These are phyloP conservation scores for Schizotus pectinicornis DNA, from an alignment of 2,888 invertebrate genomes.

Conservation along the genomic window DNA sequence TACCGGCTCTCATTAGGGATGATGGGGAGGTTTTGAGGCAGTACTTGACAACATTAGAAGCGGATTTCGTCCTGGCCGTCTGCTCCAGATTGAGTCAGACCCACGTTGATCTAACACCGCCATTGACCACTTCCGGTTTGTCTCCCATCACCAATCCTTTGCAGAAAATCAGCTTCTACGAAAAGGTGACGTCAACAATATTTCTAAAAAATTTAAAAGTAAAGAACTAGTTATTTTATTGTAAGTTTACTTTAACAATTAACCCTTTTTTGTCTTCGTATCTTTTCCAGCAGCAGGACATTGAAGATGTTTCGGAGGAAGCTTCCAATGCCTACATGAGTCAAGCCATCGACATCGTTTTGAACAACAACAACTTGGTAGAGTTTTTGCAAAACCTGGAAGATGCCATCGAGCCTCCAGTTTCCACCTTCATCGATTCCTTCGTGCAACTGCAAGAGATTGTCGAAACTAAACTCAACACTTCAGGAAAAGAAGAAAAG, in stretches of 20 bases:
- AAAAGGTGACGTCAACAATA: background rate
- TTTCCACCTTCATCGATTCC: conserved; percentile 6
- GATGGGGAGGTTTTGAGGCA: conserved; percentile 35
- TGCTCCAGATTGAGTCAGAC: background rate
- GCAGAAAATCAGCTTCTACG: conserved; percentile 7
- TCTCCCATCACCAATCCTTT: conserved; percentile 6
- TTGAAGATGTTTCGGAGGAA: no score
- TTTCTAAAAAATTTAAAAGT: no score
- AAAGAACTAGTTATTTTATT: no score
- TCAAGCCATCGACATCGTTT: background rate
- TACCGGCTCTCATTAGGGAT: conserved; percentile 36
- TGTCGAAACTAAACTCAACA: conserved; percentile 35
- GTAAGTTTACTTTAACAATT: no score
- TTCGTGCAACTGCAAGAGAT: conserved; percentile 23
- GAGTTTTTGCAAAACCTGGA: conserved; percentile 8
- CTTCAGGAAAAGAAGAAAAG: conserved; percentile 39
- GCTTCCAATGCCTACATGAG: no score
- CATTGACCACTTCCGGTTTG: conserved; percentile 2
- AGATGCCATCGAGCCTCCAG: conserved; percentile 7
- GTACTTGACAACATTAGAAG: conserved; percentile 32
- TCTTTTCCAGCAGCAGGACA: no score
- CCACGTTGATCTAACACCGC: no score
- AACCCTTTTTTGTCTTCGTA: no score
- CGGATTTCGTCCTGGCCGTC: conserved; percentile 30
- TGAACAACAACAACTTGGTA: conserved; percentile 10